Evolutionary conservation across 2,797 vertebrate species (phyloP).

Genomic region (Macropodus opercularis): DNA sequence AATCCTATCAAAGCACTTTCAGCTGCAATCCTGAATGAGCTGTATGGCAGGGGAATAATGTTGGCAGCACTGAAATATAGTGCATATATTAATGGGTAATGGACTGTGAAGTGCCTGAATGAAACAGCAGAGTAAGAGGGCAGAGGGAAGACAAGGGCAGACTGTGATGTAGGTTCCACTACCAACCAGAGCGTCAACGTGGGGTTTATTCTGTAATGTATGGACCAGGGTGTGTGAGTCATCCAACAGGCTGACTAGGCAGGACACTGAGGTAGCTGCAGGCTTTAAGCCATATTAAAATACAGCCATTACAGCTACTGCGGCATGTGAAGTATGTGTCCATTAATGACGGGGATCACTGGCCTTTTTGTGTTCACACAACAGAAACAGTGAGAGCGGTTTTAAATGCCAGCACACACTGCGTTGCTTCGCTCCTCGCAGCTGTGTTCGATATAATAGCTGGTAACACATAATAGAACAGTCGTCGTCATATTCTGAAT

Average conservation of each 20-base stretch:
- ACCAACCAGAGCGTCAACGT: slow-evolving; percentile 62
- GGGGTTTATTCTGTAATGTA: slow-evolving; percentile 58
- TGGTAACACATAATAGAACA: slow-evolving; percentile 49
- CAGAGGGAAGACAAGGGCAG: slow-evolving; percentile 52
- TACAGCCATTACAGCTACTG: background rate
- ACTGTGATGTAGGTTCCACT: slow-evolving; percentile 51
- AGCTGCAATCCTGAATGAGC: slow-evolving; percentile 13
- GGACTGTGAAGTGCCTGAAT: slow-evolving; percentile 63
- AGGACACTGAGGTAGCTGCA: slow-evolving; percentile 14
- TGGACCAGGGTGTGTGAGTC: slow-evolving; percentile 25
- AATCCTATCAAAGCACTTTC: slow-evolving; percentile 7
- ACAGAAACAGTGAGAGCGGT: slow-evolving; percentile 10
- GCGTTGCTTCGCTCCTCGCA: slow-evolving; percentile 7
- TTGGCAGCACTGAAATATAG: slow-evolving; percentile 41
- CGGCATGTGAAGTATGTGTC: background rate
- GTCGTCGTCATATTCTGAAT: slow-evolving; percentile 47
- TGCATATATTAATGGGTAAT: slow-evolving; percentile 59
- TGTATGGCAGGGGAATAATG: slow-evolving; percentile 12
- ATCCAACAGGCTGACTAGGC: slow-evolving; percentile 3
- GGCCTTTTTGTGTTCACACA: background rate
- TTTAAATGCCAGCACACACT: slow-evolving; percentile 38
- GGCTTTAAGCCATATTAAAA: slow-evolving; percentile 20
- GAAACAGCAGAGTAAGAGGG: slow-evolving; percentile 51
- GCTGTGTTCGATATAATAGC: slow-evolving; percentile 48
- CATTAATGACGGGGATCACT: background rate